Conservation (phyloP, 2,113 vertebrate species). For the Abramis brama region DNA sequence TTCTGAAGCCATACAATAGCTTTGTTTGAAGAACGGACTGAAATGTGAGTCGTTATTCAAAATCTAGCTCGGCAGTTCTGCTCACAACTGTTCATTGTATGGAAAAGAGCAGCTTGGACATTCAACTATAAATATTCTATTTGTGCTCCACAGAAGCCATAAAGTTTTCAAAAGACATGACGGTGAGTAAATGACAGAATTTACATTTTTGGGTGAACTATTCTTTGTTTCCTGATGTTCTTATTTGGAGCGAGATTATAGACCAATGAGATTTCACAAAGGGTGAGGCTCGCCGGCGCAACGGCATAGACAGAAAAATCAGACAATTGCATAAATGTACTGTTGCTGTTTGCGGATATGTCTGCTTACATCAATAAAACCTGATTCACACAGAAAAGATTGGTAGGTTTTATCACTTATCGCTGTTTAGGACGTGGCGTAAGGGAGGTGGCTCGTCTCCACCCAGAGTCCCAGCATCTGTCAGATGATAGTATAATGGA, state of each 20-base stretch:
- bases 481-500: slow-evolving; percentile 55
- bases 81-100: neutral
- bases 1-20: neutral
- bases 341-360: neutral
- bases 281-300: neutral
- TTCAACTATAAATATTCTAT: neutral
- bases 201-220: neutral
- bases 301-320: neutral
- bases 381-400: neutral
- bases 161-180: neutral
- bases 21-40: neutral
- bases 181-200: neutral
- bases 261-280: neutral
- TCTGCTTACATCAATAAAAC: neutral
- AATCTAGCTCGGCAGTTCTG: neutral
- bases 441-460: slow-evolving; percentile 44
- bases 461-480: slow-evolving; percentile 45
- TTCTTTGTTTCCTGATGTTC: neutral
- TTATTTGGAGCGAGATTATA: neutral
- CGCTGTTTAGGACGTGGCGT: neutral
- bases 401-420: neutral
- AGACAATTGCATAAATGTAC: neutral
- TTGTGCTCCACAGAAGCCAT: neutral
- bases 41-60: neutral
- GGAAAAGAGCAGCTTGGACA: neutral